Evolutionary conservation across 2,797 vertebrate species (phyloP).

Genomic region (Cossypha dichroa): DNA sequence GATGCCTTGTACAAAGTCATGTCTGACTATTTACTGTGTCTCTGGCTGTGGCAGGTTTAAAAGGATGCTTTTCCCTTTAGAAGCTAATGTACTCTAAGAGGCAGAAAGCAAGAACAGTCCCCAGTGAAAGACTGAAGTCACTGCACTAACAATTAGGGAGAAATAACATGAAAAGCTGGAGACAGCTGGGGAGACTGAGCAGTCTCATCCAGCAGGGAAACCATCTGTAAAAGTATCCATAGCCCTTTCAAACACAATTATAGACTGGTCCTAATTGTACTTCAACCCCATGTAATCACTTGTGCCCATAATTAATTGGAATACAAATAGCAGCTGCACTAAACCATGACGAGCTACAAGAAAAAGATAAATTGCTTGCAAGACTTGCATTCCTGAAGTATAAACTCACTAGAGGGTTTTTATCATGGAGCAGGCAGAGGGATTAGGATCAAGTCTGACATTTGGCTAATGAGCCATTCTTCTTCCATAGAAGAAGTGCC

Average conservation of each 20-base stretch:
- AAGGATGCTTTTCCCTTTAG: not conserved
- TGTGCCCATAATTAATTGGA: slow-evolving; percentile 7
- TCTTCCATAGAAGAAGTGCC: not conserved
- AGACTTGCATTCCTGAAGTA: not conserved
- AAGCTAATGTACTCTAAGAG: not conserved
- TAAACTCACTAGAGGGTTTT: not conserved
- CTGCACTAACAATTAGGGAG: not conserved
- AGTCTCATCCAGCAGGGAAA: not conserved
- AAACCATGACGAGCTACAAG: not conserved
- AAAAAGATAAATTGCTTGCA: not conserved
- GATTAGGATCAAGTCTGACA: not conserved
- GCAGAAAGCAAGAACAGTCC: not conserved
- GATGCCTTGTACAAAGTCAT: not conserved
- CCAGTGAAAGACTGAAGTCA: not conserved
- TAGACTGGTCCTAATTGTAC: not conserved
- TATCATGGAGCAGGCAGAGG: not conserved
- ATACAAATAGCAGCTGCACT: slow-evolving; percentile 5
- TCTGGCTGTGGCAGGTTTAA: not conserved
- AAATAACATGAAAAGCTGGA: not conserved
- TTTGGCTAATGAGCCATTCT: not conserved
- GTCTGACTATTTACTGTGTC: not conserved
- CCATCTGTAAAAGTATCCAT: not conserved
- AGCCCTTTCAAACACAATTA: not conserved
- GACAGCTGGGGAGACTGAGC: not conserved
- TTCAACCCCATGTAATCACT: not conserved